Conservation (phyloP, 2,888 invertebrate genomes). For the Lasioglossum pauxillum region DNA sequence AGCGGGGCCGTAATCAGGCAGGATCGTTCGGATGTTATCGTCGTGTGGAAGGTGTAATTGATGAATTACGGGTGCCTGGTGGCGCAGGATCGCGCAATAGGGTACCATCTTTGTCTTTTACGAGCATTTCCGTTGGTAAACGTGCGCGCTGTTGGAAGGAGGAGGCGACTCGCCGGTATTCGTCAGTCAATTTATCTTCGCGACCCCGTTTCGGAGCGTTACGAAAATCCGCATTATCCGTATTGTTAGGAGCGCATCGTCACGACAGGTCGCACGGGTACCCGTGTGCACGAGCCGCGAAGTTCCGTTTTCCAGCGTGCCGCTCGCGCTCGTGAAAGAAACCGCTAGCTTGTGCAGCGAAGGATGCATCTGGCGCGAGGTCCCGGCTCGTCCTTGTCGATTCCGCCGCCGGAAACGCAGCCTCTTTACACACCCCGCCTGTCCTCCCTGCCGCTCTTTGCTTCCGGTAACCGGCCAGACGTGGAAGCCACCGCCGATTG, state of each 20-base stretch:
- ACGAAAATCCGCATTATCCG: conserved; percentile 67
- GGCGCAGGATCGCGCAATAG: conserved; percentile 10
- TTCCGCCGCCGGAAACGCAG: conserved; percentile 79
- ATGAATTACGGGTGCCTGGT: conserved; percentile 21
- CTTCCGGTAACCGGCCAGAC: conserved; percentile 64
- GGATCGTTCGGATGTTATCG: conserved; percentile 21
- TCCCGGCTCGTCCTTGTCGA: conserved; percentile 80
- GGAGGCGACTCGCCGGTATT: conserved; percentile 17
- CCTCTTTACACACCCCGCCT: conserved; percentile 71
- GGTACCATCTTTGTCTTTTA: conserved; percentile 25
- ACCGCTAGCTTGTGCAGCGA: conserved; percentile 79
- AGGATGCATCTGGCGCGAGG: conserved; percentile 84
- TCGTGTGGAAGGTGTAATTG: conserved; percentile 13
- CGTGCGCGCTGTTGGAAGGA: not conserved
- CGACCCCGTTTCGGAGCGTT: conserved; percentile 67
- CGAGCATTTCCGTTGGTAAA: conserved; percentile 42
- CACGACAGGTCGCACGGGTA: conserved; percentile 71
- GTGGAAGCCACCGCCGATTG: conserved; percentile 35
- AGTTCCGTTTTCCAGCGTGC: conserved; percentile 73
- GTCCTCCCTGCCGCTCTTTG: conserved; percentile 51
- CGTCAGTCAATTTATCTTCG: conserved; percentile 54
- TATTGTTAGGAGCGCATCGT: conserved; percentile 70
- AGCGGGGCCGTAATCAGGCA: conserved; percentile 6
- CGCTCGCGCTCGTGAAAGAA: conserved; percentile 66
- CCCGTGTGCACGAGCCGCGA: conserved; percentile 70